Conservation (phyloP, 2,113 vertebrate genomes). For the Burhinus bistriatus region DNA sequence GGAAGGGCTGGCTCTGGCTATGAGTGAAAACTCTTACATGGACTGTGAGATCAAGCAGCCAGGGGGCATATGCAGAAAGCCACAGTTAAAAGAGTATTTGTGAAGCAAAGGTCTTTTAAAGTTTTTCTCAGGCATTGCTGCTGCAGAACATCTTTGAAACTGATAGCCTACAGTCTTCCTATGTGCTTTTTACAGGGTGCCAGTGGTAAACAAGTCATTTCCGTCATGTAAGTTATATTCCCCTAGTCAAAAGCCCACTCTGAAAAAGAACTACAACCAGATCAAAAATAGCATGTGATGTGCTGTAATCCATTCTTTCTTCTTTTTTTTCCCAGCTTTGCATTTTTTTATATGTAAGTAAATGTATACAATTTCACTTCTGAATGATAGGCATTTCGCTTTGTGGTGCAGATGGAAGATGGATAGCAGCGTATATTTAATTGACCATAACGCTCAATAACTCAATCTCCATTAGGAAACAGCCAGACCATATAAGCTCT, state of each 20-base stretch:
- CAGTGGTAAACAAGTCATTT: neutral
- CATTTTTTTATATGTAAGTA: neutral
- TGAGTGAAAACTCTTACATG: neutral
- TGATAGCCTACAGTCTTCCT: neutral
- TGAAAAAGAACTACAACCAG: neutral
- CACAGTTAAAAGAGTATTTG: neutral
- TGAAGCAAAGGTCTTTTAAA: neutral
- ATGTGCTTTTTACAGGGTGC: neutral
- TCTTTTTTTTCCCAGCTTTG: neutral
- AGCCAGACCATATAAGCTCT: neutral
- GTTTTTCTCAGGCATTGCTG: neutral
- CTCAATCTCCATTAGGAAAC: neutral
- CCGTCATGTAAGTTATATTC: neutral
- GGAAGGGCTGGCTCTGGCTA: neutral
- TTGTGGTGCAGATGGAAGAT: neutral
- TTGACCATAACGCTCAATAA: neutral
- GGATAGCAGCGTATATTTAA: neutral
- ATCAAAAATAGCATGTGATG: neutral
- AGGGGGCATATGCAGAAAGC: neutral
- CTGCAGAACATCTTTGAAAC: neutral
- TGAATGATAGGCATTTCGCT: neutral
- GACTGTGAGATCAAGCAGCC: neutral
- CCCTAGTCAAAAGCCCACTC: neutral
- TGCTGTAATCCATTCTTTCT: neutral
- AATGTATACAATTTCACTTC: neutral